Conservation (phyloP, 2,113 vertebrate species). For the Abramis brama region DNA sequence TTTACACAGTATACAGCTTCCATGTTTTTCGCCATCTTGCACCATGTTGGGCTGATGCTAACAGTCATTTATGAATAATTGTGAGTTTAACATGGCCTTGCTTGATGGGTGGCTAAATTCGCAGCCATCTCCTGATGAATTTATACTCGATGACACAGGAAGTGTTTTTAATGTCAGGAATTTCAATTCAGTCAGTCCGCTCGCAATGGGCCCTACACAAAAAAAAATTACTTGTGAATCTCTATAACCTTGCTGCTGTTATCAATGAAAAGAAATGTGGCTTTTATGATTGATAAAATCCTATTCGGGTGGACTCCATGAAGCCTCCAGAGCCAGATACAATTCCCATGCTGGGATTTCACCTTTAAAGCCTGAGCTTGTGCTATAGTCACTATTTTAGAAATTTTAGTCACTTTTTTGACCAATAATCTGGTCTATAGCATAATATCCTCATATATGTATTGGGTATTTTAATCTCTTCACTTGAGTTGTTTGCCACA, state of each 20-base stretch:
- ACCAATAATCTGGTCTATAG: background rate
- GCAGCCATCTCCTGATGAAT: background rate
- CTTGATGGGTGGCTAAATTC: background rate
- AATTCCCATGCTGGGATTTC: background rate
- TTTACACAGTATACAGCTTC: background rate
- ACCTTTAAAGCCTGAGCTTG: background rate
- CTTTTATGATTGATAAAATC: background rate
- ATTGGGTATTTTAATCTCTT: background rate
- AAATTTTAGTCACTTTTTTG: background rate
- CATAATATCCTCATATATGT: background rate
- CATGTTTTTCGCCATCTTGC: background rate
- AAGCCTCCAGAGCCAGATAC: background rate
- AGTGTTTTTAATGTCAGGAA: background rate
- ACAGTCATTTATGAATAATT: background rate
- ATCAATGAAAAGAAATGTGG: background rate
- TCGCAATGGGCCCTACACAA: background rate
- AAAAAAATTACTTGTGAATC: background rate
- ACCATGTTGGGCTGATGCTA: background rate
- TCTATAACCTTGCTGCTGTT: conserved; percentile 26
- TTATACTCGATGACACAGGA: background rate
- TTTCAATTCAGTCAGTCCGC: background rate
- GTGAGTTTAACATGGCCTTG: conserved; percentile 28
- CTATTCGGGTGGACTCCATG: background rate
- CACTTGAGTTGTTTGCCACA: background rate
- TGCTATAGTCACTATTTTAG: background rate